Base-by-base conservation (phyloP, 2,888 invertebrate genomes). In the Escarpia spicata region DNA sequence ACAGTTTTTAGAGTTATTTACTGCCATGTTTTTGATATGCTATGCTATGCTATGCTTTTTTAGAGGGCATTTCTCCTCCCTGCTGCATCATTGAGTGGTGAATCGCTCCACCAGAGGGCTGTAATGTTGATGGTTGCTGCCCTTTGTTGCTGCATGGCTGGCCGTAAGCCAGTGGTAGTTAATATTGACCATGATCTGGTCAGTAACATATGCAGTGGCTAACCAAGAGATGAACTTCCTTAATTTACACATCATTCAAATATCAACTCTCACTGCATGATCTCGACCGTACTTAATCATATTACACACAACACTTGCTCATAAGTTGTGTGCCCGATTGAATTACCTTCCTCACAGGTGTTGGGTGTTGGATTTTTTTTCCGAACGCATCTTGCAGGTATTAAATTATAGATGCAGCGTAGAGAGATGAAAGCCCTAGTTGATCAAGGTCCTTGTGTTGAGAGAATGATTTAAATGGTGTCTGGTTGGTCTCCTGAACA, bases 381-480 rank as follows among this genome's bases (percentile, higher is more conserved):
- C n/a, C 75, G 4, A 75, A 26, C n/a, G 75, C 75, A 52, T 52
- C 52, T 75, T 75, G 26, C 75, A 75, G 26, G 6, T 75, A 75
- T 75, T 75, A 75, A 75, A 75, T 75, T 75, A 75, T 75, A 75
- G 75, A 75, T 75, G 75, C 75, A 75, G 75, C n/a, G 75, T 75
- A n/a, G 75, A 26, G 19, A 75, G n/a, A 52, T 52, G 52, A 75
- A 75, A 75, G 26, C 75, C 6, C 19, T 75, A 75, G 26, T 75
- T n/a, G 75, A 75, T 75, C n/a, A 19, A 75, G n/a, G 75, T 26
- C 75, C 6, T n/a, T 3, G 52, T 52, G 52, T 52, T 26, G 75
- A 75, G 75, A 75, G 75, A 75, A 75, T 75, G n/a, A 75, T 75
- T 75, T 75, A 75, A 3, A 26, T 75, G 75, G 75, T 75, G 26